A percentile compares a stretch with the other conserved stretches of the same genome.
phyloP scores from a whole-genome alignment of 1,140 invertebrate genomes.

The Littorina saxatilis region DNA sequence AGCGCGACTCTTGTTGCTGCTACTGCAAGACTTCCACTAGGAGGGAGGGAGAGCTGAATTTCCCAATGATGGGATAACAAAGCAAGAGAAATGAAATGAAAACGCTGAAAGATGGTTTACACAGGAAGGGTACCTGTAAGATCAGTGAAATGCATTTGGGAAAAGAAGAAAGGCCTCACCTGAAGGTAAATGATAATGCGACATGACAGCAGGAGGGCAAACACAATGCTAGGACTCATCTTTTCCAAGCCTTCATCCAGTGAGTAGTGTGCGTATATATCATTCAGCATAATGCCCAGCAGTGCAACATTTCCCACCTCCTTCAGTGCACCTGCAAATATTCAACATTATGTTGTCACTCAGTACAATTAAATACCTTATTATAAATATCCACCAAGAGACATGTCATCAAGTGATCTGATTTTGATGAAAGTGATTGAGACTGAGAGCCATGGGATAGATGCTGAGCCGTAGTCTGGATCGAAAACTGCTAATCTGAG shows the following conservation, averaged over 20 bases:
- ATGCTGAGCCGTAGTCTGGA: no score
- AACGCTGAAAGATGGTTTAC: no score
- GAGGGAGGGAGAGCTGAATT: no score
- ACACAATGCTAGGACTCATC: conserved; percentile 93
- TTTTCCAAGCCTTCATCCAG: conserved; percentile 95
- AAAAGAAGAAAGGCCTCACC: conserved; percentile 8
- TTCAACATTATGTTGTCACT: neutral
- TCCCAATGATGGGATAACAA: no score
- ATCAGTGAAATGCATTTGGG: no score
- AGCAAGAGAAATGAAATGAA: no score
- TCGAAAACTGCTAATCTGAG: no score
- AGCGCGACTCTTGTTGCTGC: no score
- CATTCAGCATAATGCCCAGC: conserved; percentile 88
- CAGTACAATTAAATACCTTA: neutral
- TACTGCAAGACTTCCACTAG: no score
- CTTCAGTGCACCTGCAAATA: conserved; percentile 87
- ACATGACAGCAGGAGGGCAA: conserved; percentile 96
- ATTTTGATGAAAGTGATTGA: neutral
- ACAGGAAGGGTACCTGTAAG: no score
- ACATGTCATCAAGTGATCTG: no score
- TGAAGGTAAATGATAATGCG: conserved; percentile 84
- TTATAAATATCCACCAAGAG: neutral
- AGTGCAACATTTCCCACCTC: conserved; percentile 90
- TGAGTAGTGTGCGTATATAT: conserved; percentile 94
- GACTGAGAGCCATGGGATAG: no score